These are phyloP conservation scores for Caenorhabditis drosophilae DNA, from an alignment of 2,888 invertebrate genomes.

Conservation along the genomic window DNA sequence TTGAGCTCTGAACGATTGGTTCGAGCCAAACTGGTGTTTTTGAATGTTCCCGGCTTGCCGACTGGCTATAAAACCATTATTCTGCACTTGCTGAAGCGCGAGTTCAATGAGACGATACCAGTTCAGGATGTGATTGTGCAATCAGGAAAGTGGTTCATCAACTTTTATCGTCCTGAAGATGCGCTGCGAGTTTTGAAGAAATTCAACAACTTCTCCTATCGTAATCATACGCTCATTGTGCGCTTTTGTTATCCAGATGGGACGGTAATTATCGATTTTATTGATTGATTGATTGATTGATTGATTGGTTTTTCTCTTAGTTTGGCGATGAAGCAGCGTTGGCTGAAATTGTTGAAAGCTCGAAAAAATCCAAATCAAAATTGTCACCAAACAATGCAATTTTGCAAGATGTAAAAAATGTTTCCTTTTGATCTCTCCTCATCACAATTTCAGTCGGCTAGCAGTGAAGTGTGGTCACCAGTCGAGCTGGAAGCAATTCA, in stretches of 20 bases:
- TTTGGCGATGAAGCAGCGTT: conserved; percentile 35
- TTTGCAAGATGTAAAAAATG: conserved; percentile 14
- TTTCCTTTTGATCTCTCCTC: too few species aligned
- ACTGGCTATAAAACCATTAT: conserved; percentile 34
- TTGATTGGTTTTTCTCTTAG: conserved; percentile 3
- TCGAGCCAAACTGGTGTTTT: conserved; percentile 33
- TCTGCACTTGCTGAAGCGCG: conserved; percentile 22
- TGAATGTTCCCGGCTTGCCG: conserved; percentile 36
- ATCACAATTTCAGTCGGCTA: neutral
- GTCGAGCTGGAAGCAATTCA: conserved; percentile 12
- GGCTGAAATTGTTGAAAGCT: conserved; percentile 23
- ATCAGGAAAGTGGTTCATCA: conserved; percentile 33
- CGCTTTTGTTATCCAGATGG: conserved; percentile 39
- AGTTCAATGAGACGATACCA: conserved; percentile 22
- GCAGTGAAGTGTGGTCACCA: conserved; percentile 11
- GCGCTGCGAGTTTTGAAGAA: conserved; percentile 27
- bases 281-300: conserved; percentile 4
- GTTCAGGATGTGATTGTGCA: conserved; percentile 27
- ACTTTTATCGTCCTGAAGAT: conserved; percentile 42
- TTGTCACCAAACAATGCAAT: conserved; percentile 11
- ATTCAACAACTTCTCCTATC: conserved; percentile 31
- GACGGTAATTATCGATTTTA: conserved; percentile 16
- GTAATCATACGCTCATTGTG: conserved; percentile 21
- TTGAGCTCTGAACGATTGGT: conserved; percentile 29
- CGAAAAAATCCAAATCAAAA: conserved; percentile 8